Base-by-base conservation (phyloP, 2,797 vertebrate species). In the Typhlichthys eigenmanni region DNA sequence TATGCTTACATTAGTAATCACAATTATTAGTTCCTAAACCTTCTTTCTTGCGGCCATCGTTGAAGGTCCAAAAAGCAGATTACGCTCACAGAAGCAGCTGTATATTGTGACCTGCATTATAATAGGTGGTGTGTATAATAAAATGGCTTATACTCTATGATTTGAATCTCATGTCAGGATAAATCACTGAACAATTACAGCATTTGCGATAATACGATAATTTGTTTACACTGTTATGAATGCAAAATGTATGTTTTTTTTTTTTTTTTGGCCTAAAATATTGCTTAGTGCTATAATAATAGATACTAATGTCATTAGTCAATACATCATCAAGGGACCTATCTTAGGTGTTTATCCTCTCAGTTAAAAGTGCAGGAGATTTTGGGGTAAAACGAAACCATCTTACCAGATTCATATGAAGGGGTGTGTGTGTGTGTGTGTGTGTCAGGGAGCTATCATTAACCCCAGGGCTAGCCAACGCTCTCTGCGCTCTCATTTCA, bases 401-500 rank as follows among this genome's bases (percentile, higher is more conserved):
- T 92, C 90, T 88, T 84, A 74, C 71, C 87, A 89, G 89, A 92
- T 91, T 92, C 90, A 81, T 89, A 82, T 87, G 87, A 78, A 80
- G 82, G 80, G 83, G 80, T 81, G 77, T 79, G 68, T n/a, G 16
- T 17, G 77, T 79, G 68, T n/a, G 14, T 17, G 47, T 47, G 58
- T 48, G 58, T n/a, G 34, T n/a, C 77, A 79, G 72, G 82, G 58
- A 82, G 86, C 88, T 89, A 89, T 90, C 90, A 88, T 93, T 92
- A 91, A 91, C 93, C 89, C 56, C 79, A 63, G 89, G 92, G 88
- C 88, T 43, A 43, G 88, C 91, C 87, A 81, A 85, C 75, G 71
- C 90, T 89, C 83, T 70, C 85, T 85, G 87, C 87, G 85, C 89
- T 90, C 90, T 92, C 91, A 92, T 93, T 94, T 93, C 91, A 93